phyloP scores from a whole-genome alignment of 2,797 vertebrate genomes.

The Bradypodion ventrale region DNA sequence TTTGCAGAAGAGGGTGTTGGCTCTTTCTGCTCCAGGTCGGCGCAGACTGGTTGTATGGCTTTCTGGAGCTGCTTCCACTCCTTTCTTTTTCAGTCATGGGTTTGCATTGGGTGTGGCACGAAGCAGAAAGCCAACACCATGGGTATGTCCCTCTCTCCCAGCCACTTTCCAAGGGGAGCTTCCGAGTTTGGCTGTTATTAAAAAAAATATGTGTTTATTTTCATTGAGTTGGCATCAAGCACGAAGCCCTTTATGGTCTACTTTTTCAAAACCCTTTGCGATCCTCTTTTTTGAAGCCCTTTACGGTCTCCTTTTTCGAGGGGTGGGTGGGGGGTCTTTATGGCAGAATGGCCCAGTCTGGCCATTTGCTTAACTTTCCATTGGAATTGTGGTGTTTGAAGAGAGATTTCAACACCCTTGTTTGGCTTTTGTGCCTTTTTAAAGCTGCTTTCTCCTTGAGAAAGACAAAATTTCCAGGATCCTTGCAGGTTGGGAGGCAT shows the following conservation, averaged over 20 bases:
- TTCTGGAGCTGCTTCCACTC: background rate
- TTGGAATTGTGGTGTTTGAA: background rate
- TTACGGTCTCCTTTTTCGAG: too few species aligned
- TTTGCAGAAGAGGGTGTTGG: background rate
- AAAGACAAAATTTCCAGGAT: background rate
- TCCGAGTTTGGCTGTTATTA: background rate
- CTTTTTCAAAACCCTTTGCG: too few species aligned
- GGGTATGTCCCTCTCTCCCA: background rate
- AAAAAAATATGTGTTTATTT: too few species aligned
- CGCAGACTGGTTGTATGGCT: background rate
- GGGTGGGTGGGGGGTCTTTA: too few species aligned
- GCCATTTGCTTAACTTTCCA: background rate
- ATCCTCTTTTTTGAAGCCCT: too few species aligned
- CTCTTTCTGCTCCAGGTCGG: background rate
- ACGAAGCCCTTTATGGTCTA: background rate
- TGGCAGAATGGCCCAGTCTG: too few species aligned
- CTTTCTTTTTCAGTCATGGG: background rate
- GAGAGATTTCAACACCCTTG: too few species aligned
- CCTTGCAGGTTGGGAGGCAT: too few species aligned
- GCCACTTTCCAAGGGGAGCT: background rate
- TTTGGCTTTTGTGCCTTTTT: too few species aligned
- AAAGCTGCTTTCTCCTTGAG: background rate
- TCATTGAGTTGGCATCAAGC: background rate
- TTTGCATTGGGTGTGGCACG: slow-evolving; percentile 14
- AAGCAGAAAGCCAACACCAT: background rate